Evolutionary conservation across 1,140 invertebrate species (phyloP).

Genomic region (Drosophila guanche): DNA sequence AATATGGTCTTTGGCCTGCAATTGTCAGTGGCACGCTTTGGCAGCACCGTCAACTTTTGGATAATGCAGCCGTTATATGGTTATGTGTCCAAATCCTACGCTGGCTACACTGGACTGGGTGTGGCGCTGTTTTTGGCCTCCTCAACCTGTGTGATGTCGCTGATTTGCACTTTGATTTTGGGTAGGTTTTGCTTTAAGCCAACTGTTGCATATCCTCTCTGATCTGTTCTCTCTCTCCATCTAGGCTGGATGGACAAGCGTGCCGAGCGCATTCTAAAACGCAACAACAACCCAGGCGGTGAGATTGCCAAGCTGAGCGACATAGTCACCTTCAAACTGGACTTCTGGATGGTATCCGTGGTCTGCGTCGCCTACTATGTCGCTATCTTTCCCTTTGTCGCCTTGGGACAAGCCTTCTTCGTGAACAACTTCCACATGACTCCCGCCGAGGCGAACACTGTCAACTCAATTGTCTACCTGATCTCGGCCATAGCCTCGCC

Average conservation of each 20-base stretch:
- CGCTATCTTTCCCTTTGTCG: conserved; percentile 98
- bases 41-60: conserved; percentile 97
- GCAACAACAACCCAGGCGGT: conserved; percentile 85
- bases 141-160: conserved; percentile 91
- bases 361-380: conserved; percentile 98
- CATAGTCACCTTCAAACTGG: conserved; percentile 91
- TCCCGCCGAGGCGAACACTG: conserved; percentile 90
- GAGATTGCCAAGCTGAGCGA: conserved; percentile 92
- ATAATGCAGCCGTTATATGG: conserved; percentile 95
- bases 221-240: background rate
- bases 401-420: conserved; percentile 97
- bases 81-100: conserved; percentile 88
- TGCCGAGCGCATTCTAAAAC: conserved; percentile 90
- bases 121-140: conserved; percentile 92
- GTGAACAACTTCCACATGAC: conserved; percentile 91
- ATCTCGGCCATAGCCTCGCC: conserved; percentile 96
- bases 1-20: conserved; percentile 99
- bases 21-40: conserved; percentile 96
- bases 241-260: conserved; percentile 91
- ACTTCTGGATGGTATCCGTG: conserved; percentile 95
- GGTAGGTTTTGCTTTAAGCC: conserved; percentile 34
- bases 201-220: background rate
- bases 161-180: conserved; percentile 91
- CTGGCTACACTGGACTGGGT: conserved; percentile 90
- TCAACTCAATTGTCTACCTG: conserved; percentile 95